Evolutionary conservation across 2,797 vertebrate genomes (phyloP).

Genomic region (Otolemur crassicaudatus): DNA sequence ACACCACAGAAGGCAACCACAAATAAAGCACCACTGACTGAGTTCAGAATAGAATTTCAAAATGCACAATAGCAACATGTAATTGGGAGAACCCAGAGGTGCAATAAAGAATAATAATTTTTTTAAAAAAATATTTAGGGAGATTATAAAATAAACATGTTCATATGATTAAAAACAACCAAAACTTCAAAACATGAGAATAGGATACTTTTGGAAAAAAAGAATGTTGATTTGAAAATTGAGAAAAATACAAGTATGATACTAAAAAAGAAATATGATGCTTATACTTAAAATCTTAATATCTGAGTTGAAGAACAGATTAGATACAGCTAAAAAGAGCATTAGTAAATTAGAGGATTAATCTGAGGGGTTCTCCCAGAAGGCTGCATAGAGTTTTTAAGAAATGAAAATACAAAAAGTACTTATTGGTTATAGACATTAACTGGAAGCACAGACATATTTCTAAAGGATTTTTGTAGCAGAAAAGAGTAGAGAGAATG

Average conservation of each 20-base stretch:
- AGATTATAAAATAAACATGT: background rate
- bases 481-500: background rate
- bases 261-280: background rate
- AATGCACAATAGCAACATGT: background rate
- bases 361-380: background rate
- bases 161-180: background rate
- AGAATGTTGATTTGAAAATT: background rate
- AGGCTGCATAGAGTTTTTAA: background rate
- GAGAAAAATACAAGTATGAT: background rate
- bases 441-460: background rate
- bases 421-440: background rate
- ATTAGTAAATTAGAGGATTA: background rate
- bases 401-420: background rate
- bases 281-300: background rate
- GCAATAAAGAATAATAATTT: background rate
- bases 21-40: background rate
- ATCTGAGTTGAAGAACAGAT: background rate
- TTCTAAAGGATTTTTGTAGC: background rate
- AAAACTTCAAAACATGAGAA: background rate
- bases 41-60: background rate
- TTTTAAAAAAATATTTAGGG: background rate
- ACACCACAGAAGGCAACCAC: rapidly evolving
- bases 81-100: background rate
- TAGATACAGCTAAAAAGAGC: background rate
- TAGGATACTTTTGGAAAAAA: background rate